Conservation (phyloP, 2,113 vertebrate species). For the Cricetomys ansorgei region DNA sequence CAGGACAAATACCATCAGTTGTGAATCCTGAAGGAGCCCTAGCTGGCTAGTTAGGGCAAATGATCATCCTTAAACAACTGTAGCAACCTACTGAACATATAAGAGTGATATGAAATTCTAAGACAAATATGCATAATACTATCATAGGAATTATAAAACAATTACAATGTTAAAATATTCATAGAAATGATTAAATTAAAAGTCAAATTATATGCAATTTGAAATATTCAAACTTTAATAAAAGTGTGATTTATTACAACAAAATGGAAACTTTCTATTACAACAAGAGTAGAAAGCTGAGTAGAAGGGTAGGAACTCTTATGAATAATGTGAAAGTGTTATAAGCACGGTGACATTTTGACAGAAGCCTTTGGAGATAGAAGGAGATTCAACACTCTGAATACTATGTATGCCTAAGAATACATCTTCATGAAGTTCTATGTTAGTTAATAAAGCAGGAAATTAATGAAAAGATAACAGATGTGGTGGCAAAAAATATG, state of each 20-base stretch:
- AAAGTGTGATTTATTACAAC: neutral
- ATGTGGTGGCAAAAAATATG: neutral
- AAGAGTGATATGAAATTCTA: neutral
- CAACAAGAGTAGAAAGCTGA: neutral
- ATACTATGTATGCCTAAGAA: neutral
- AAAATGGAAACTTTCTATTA: neutral
- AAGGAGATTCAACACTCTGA: neutral
- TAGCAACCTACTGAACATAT: neutral
- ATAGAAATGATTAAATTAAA: neutral
- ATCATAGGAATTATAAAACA: neutral
- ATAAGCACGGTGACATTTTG: neutral
- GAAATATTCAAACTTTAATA: neutral
- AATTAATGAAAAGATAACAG: neutral
- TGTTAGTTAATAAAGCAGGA: neutral
- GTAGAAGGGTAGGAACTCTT: neutral
- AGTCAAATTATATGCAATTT: neutral
- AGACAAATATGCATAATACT: neutral
- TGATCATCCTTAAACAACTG: neutral
- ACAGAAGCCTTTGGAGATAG: neutral
- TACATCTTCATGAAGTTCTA: neutral
- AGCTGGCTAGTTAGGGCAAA: neutral
- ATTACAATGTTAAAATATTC: neutral
- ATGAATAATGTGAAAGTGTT: neutral
- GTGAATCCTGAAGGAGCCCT: neutral
- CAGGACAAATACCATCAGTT: fast-evolving